Conservation (phyloP, 2,888 invertebrate genomes). For the Drosophila affinis region DNA sequence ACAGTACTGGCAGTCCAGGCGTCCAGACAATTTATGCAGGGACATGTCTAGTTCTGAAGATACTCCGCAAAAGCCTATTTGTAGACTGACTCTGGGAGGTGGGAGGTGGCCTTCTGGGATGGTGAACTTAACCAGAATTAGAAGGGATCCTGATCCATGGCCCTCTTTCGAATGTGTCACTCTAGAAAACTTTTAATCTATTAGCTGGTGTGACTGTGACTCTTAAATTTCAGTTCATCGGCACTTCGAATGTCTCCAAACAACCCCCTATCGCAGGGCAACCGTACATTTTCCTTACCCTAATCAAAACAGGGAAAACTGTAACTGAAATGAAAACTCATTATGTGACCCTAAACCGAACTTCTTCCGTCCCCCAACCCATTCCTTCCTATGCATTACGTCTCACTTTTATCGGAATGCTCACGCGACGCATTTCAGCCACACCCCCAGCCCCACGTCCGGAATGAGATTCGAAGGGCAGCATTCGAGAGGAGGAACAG, state of each 20-base stretch:
- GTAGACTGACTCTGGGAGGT: conserved; percentile 20
- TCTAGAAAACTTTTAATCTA: conserved; percentile 21
- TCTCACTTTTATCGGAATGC: conserved; percentile 63
- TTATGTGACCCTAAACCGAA: conserved; percentile 50
- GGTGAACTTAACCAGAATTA: no score
- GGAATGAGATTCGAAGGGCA: conserved; percentile 4
- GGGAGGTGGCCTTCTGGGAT: not conserved
- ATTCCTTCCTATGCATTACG: conserved; percentile 42
- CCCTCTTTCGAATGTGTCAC: conserved; percentile 2
- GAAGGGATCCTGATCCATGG: not conserved
- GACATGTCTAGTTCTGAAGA: conserved; percentile 22
- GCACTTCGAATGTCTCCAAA: not conserved
- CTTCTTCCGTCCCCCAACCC: conserved; percentile 35
- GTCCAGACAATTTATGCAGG: conserved; percentile 62
- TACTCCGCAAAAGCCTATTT: conserved; percentile 14
- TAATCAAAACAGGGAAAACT: conserved; percentile 21
- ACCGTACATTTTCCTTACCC: conserved; percentile 22
- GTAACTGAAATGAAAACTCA: conserved; percentile 44
- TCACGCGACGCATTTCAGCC: conserved; percentile 54
- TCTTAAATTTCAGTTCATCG: conserved; percentile 12
- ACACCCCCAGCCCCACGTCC: conserved; percentile 10
- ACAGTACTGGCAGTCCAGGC: conserved; percentile 18
- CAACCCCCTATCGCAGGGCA: not conserved
- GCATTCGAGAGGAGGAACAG: not conserved
- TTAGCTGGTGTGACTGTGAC: conserved; percentile 33